phyloP scores from a whole-genome alignment of 2,888 invertebrate species.

The Dryomyza anilis region DNA sequence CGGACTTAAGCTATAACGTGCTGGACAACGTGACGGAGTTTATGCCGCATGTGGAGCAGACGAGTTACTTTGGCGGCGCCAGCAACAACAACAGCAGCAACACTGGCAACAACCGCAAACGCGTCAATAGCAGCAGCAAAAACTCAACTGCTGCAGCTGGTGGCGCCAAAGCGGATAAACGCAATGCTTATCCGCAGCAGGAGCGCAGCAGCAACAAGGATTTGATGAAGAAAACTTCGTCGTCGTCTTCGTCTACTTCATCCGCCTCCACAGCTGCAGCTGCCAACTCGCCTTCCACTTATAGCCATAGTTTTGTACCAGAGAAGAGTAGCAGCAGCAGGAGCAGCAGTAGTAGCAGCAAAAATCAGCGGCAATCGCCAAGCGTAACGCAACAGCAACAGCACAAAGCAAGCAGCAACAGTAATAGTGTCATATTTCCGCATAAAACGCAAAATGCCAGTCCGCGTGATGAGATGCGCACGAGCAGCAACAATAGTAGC shows the following conservation, averaged over 20 bases:
- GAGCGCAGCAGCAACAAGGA: conserved; percentile 38
- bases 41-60: conserved; percentile 42
- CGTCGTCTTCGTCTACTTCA: conserved; percentile 37
- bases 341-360: conserved; percentile 20
- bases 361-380: conserved; percentile 34
- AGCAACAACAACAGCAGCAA: conserved; percentile 31
- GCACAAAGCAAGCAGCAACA: conserved; percentile 35
- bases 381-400: conserved; percentile 34
- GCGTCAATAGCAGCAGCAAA: conserved; percentile 26
- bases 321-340: conserved; percentile 33
- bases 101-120: conserved; percentile 31
- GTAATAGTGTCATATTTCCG: conserved; percentile 36
- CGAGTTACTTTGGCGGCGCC: conserved; percentile 22
- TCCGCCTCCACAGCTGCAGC: too few relatives aligned
- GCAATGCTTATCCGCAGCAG: conserved; percentile 36
- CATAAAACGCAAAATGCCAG: conserved; percentile 29
- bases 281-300: too few relatives aligned
- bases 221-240: conserved; percentile 38
- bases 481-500: conserved; percentile 13
- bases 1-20: conserved; percentile 58
- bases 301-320: conserved; percentile 41
- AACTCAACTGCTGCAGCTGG: conserved; percentile 13
- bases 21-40: conserved; percentile 55
- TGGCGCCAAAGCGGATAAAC: conserved; percentile 43
- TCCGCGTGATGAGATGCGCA: conserved; percentile 37